Evolutionary conservation across 2,113 vertebrate genomes (phyloP), one percentile per base, ranked within the genome.

Genomic region (Phalacrocorax pelagicus): DNA sequence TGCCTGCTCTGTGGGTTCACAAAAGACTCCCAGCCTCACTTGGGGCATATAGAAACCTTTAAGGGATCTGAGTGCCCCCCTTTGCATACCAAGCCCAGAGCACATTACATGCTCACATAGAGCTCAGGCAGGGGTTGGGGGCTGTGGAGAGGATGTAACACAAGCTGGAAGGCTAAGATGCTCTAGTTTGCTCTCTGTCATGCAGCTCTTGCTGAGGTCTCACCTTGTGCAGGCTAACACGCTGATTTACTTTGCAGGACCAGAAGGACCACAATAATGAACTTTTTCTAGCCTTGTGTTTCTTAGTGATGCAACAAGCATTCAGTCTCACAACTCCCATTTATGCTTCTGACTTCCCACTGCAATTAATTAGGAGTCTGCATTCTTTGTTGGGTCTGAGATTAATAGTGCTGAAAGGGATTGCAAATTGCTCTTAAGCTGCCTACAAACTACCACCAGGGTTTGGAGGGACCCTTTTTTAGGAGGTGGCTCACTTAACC

Each of bases 341-440:
- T 81, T 83, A 88, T 61, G 79, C 75, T 94, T 46, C 88, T 5
- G 51, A 88, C 82, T 95, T 92, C 55, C 77, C 86, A 51, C 83
- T 84, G 95, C 94, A 91, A 11, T 92, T 91, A 90, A 92, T 94
- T 88, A 92, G 83, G 67, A 90, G 92, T 57, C 88, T 59, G 66
- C 70, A 30, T 85, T 90, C 88, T 82, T 94, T 85, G 86, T 67
- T 73, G 55, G 88, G 30, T 73, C 86, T 96, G 91, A 92, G 82
- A 55, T 85, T 92, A 81, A 65, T 65, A 58, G 70, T 70, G 89
- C 79, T 94, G 89, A 87, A 72, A 86, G 77, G 61, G 55, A 63
- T 93, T 67, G 73, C 80, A 81, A 47, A 82, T 82, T 77, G 86
- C 57, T 91, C 92, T 91, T 98, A 74, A 69, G 65, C 82, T 88